Percentiles rank a stretch among this genome's conserved stretches.
Conservation (phyloP, 2,888 invertebrate genomes). For the Cyclophora albipunctata region DNA sequence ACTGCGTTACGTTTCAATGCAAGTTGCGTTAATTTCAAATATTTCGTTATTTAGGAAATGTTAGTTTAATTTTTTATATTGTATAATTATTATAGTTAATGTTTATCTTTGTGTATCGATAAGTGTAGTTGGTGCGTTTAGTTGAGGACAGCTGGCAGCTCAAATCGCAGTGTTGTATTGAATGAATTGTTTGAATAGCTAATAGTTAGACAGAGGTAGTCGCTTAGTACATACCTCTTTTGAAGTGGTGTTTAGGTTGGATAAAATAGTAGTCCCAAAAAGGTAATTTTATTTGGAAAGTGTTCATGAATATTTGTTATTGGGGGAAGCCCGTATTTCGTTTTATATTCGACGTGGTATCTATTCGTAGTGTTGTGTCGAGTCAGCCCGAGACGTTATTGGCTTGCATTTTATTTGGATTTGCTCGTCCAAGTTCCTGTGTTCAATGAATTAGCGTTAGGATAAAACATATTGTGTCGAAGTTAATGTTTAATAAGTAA, state of each 20-base stretch:
- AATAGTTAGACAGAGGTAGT: constrained; percentile 1
- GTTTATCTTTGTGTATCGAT: too few species aligned
- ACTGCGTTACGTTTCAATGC: too few species aligned
- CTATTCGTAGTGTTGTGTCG: background rate
- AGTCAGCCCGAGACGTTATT: constrained; percentile 5
- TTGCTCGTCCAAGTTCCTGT: constrained; percentile 55
- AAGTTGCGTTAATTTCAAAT: constrained; percentile 18
- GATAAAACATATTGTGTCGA: constrained; percentile 26
- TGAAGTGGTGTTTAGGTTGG: constrained; percentile 5
- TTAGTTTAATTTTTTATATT: too few species aligned
- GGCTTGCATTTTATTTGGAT: constrained; percentile 48
- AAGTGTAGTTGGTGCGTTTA: too few species aligned
- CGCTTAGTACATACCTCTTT: too few species aligned
- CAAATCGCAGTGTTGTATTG: constrained; percentile 25
- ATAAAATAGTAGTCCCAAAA: constrained; percentile 5
- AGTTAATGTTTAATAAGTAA: constrained; percentile 23
- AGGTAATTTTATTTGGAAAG: constrained; percentile 20
- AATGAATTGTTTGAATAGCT: constrained; percentile 9
- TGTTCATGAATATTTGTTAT: constrained; percentile 16
- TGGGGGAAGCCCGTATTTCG: too few species aligned
- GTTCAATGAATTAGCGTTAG: constrained; percentile 57
- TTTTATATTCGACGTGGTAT: too few species aligned
- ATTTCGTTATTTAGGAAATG: constrained; percentile 31
- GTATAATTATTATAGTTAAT: constrained; percentile 3
- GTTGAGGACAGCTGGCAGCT: constrained; percentile 30